These are phyloP conservation scores for Leptonema lineaticorne DNA, from an alignment of 1,140 invertebrate genomes.

Conservation along the genomic window DNA sequence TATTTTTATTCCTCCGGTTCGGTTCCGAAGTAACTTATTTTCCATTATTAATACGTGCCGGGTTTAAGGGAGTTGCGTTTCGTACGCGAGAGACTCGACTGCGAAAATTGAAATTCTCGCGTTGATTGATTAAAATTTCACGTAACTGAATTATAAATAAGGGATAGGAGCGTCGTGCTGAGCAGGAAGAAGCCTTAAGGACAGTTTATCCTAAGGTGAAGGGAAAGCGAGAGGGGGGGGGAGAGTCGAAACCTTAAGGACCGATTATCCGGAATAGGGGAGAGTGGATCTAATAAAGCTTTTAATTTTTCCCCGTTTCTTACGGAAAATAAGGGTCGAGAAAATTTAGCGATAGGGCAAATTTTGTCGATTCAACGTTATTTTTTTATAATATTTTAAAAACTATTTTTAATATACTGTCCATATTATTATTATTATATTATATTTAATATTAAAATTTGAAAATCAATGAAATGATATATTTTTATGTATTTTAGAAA, in stretches of 20 bases:
- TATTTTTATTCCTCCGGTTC: neutral
- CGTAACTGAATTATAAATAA: constrained; percentile 27
- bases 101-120: constrained; percentile 26
- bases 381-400: too few species aligned
- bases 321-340: too few species aligned
- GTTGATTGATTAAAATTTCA: constrained; percentile 29
- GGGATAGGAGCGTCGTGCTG: neutral
- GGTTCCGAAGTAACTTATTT: neutral
- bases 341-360: too few species aligned
- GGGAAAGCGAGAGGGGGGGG: neutral
- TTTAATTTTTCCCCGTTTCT: constrained; percentile 9
- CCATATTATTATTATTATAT: too few species aligned
- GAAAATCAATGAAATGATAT: too few species aligned
- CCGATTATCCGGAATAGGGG: too few species aligned
- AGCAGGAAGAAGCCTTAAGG: constrained; percentile 1
- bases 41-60: constrained; percentile 20
- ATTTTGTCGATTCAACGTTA: too few species aligned
- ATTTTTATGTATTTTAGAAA: too few species aligned
- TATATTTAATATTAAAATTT: too few species aligned
- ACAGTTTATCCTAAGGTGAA: neutral
- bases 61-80: neutral
- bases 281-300: constrained; percentile 17
- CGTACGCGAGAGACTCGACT: neutral
- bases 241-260: neutral
- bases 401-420: too few species aligned